These are phyloP conservation scores for Cotesia vestalis DNA, from an alignment of 1,140 invertebrate species.

Conservation along the genomic window DNA sequence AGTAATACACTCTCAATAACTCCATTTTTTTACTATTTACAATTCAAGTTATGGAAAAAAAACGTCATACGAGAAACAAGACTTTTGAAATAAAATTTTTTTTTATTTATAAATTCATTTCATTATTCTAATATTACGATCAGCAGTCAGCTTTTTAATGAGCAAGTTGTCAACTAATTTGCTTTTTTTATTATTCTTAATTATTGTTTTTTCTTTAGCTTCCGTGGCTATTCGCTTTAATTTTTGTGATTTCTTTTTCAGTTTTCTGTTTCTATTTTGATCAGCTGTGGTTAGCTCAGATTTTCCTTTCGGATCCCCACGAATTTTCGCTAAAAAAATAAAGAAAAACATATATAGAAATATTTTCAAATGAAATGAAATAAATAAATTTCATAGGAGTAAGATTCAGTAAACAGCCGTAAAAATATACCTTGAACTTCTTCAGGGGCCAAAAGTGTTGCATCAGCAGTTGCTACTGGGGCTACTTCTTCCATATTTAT, in stretches of 20 bases:
- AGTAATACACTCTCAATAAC: too few species aligned
- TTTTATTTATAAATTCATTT: constrained; percentile 41
- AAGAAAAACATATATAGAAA: constrained; percentile 45
- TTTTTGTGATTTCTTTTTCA: constrained; percentile 84
- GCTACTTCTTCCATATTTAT: constrained; percentile 96
- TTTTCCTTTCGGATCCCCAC: constrained; percentile 81
- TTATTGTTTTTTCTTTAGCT: constrained; percentile 66
- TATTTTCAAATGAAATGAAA: neutral
- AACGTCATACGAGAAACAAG: constrained; percentile 48
- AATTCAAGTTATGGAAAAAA: constrained; percentile 75
- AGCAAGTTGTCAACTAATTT: constrained; percentile 36
- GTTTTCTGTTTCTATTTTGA: constrained; percentile 86
- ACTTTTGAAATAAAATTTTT: too few species aligned
- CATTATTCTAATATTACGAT: constrained; percentile 71
- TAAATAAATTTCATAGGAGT: constrained; percentile 30
- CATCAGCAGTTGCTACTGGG: constrained; percentile 85
- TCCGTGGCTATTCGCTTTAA: constrained; percentile 65
- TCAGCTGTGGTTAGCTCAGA: constrained; percentile 86
- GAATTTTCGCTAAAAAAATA: constrained; percentile 72
- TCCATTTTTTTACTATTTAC: too few species aligned
- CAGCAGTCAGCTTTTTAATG: constrained; percentile 70
- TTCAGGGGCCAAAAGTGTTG: constrained; percentile 89
- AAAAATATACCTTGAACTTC: constrained; percentile 79
- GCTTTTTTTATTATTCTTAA: constrained; percentile 63
- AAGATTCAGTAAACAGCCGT: constrained; percentile 1